These are phyloP conservation scores for Paradoxurus hermaphroditus DNA, from an alignment of 2,113 vertebrate species.

Conservation along the genomic window DNA sequence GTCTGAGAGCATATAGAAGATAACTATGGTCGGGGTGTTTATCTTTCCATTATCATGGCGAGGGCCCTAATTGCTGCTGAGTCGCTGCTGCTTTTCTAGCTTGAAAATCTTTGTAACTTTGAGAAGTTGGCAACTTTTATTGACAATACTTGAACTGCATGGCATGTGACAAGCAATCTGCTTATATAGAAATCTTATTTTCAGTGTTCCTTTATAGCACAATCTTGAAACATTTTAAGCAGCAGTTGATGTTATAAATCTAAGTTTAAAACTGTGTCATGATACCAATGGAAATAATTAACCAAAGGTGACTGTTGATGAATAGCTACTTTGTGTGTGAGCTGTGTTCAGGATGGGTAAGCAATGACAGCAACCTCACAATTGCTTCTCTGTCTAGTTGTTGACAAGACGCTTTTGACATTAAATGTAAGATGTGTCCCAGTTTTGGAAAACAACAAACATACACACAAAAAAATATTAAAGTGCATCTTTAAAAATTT, in stretches of 20 bases:
- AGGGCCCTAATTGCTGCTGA: not conserved
- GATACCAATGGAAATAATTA: not conserved
- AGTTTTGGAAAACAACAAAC: not conserved
- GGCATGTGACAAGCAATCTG: not conserved
- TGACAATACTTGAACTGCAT: not conserved
- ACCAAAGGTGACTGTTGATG: not conserved
- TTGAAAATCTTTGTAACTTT: not conserved
- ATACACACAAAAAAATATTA: not conserved
- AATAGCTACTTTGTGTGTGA: not conserved
- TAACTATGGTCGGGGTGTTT: not conserved
- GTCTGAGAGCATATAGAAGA: not conserved
- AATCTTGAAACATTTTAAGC: not conserved
- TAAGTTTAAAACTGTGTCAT: not conserved
- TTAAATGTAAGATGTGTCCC: not conserved
- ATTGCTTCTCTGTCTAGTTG: not conserved
- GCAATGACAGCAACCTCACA: rapidly evolving
- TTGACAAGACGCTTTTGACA: not conserved
- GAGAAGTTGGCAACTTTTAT: not conserved
- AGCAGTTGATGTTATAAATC: not conserved
- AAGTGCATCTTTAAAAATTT: not conserved
- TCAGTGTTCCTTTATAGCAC: not conserved
- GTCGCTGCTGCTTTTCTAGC: not conserved
- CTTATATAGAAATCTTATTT: not conserved
- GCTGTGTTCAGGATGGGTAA: not conserved
- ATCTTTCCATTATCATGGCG: not conserved